These are phyloP conservation scores for Brenthis daphne DNA, from an alignment of 2,888 invertebrate species.

Conservation along the genomic window DNA sequence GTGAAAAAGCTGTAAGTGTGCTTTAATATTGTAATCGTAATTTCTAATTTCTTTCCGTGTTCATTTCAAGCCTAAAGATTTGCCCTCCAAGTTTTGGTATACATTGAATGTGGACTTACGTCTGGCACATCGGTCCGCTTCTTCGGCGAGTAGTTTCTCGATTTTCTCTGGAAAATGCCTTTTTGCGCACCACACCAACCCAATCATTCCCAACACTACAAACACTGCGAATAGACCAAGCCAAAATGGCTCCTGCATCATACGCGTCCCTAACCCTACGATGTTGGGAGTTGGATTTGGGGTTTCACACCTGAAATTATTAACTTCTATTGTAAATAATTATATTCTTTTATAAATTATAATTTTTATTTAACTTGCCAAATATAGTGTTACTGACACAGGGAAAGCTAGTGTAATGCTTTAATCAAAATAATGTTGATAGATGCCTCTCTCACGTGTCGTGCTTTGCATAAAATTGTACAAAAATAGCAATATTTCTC, in stretches of 20 bases:
- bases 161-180: constrained; percentile 93
- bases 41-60: constrained; percentile 44
- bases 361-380: background rate
- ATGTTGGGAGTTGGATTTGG: constrained; percentile 80
- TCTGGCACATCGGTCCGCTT: constrained; percentile 87
- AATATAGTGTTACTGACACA: background rate
- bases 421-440: no score
- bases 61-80: constrained; percentile 57
- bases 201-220: constrained; percentile 89
- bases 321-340: background rate
- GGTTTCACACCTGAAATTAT: constrained; percentile 84
- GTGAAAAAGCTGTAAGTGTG: constrained; percentile 49
- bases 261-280: constrained; percentile 86
- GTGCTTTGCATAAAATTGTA: no score
- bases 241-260: constrained; percentile 95
- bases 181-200: constrained; percentile 91
- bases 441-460: no score
- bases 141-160: constrained; percentile 90
- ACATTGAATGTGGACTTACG: constrained; percentile 70
- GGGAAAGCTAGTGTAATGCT: no score
- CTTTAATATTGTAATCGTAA: constrained; percentile 14
- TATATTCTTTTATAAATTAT: background rate
- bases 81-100: constrained; percentile 50
- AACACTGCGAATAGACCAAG: constrained; percentile 92
- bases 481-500: no score